Conservation (phyloP, 2,113 vertebrate species). For the Chrysochloris asiatica region DNA sequence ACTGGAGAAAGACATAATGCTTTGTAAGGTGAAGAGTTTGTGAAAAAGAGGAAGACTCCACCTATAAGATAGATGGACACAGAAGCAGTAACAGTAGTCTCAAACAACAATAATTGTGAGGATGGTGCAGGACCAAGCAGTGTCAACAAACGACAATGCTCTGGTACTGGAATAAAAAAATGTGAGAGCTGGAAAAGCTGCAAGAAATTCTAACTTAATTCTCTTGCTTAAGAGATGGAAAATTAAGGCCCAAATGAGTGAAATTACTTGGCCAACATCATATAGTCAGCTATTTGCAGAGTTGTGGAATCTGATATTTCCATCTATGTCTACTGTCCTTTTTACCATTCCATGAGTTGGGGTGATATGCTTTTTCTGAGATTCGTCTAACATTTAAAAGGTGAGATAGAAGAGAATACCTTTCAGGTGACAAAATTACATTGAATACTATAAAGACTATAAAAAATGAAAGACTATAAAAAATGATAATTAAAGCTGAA, state of each 20-base stretch:
- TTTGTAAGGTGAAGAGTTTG: no score
- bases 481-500: constrained; percentile 13
- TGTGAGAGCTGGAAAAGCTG: neutral
- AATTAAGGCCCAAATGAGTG: neutral
- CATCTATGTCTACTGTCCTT: neutral
- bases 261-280: constrained; percentile 20
- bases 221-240: constrained; percentile 10
- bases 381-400: neutral
- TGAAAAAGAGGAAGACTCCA: no score
- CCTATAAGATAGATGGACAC: no score
- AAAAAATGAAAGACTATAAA: neutral
- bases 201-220: neutral
- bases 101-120: no score
- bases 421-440: neutral
- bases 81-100: no score
- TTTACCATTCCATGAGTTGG: neutral
- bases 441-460: neutral
- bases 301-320: neutral
- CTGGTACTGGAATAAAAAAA: constrained; percentile 37
- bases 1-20: no score
- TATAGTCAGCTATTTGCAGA: neutral
- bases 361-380: neutral
- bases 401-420: neutral
- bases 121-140: no score
- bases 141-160: no score